Conservation (phyloP, 2,113 vertebrate genomes). For the Dasyurus viverrinus region DNA sequence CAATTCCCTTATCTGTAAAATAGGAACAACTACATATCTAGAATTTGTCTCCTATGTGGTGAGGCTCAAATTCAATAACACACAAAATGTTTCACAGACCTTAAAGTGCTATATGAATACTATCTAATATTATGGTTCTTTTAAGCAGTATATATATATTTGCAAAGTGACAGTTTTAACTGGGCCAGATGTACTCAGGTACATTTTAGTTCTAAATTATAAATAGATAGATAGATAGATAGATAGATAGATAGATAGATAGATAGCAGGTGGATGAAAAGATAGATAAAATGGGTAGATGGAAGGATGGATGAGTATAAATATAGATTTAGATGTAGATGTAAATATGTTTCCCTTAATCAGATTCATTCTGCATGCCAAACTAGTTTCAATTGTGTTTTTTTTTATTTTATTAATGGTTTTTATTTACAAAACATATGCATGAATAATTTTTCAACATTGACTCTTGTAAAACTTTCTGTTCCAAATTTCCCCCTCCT, state of each 20-base stretch:
- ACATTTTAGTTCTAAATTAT: not conserved
- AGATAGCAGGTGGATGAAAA: too few relatives aligned
- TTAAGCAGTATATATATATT: not conserved
- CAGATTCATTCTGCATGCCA: not conserved
- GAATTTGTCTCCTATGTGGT: not conserved
- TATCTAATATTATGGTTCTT: not conserved
- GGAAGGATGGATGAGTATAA: not conserved
- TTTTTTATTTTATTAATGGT: too few relatives aligned
- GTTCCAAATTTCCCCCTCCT: too few relatives aligned
- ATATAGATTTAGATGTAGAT: not conserved
- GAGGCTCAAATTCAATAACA: not conserved
- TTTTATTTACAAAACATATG: too few relatives aligned
- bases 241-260: not conserved
- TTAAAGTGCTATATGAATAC: not conserved
- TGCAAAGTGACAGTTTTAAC: not conserved
- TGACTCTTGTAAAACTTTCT: too few relatives aligned
- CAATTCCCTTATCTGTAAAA: not conserved
- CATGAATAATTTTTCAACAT: too few relatives aligned
- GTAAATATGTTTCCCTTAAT: not conserved
- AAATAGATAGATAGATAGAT: not conserved
- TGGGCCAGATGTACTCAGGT: not conserved
- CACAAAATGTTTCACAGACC: not conserved
- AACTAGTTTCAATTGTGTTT: not conserved
- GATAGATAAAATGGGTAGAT: not conserved
- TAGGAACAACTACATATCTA: not conserved